Base-by-base conservation (phyloP, 2,888 invertebrate species). In the Sarcophaga rosellei region DNA sequence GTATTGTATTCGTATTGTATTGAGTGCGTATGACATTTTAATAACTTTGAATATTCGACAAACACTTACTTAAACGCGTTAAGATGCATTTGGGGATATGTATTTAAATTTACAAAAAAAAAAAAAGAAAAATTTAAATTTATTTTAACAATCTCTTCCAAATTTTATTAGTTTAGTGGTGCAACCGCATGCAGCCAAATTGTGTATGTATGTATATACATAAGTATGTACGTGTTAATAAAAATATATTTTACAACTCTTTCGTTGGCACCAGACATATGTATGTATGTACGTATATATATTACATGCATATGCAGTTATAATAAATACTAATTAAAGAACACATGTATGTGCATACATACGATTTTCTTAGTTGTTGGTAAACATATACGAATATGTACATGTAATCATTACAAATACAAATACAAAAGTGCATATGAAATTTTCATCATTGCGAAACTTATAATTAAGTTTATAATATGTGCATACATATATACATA, bases 271-370 rank as follows among this genome's bases (percentile, higher is more conserved):
- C n/a, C n/a, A n/a, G n/a, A n/a, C n/a, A n/a, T n/a, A n/a, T 53
- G 3, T 15, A 57, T 17, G 1, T n/a, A 61, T 45, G 20, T 8
- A n/a, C 4, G 63, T 20, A 53, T 17, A 11, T 35, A 35, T 35
- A 35, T 1, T 8, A 17, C 62, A 75, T 69, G n/a, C 63, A 53
- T 61, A 35, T 62, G 81, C 81, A 75, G 81, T 75, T 75, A 53
- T 63, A 81, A 70, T 81, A 75, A 81, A 76, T 81, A 70, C 63
- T 76, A 44, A 76, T 76, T 81, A 70, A 69, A 65, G 15, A 61
- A 66, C 61, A 35, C 10, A 35, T 8, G 35, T 35, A 35, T 8
- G 8, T 35, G 4, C 35, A 35, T 61, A 47, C n/a, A 61, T 61
- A 68, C 25, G 21, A 35, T 74, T 10, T 75, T 35, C n/a, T 20